phyloP scores from a whole-genome alignment of 2,888 invertebrate species.

The Cerastis leucographa region DNA sequence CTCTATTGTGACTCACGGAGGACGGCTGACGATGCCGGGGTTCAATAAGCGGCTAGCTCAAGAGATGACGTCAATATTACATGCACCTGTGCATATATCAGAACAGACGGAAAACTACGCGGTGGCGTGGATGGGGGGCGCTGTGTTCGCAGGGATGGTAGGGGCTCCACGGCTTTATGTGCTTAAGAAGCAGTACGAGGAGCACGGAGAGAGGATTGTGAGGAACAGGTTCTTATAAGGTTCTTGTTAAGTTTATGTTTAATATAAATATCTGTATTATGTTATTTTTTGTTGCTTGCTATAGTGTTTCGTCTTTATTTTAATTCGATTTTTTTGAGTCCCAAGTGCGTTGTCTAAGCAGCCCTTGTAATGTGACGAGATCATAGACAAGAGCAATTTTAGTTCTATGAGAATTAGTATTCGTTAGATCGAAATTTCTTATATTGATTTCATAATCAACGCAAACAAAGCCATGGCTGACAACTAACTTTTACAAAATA shows the following conservation, averaged over 20 bases:
- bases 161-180: slow-evolving; percentile 78
- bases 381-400: too few species aligned
- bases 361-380: too few species aligned
- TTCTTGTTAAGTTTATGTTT: background rate
- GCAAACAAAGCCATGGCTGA: background rate
- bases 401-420: background rate
- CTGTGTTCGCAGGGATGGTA: slow-evolving; percentile 80
- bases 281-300: slow-evolving; percentile 5
- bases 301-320: background rate
- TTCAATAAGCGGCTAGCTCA: slow-evolving; percentile 72
- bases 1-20: slow-evolving; percentile 79
- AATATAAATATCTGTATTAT: background rate
- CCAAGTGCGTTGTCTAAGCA: too few species aligned
- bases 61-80: slow-evolving; percentile 71
- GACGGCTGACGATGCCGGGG: slow-evolving; percentile 77
- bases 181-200: slow-evolving; percentile 80
- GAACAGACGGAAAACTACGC: slow-evolving; percentile 77
- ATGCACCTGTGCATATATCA: slow-evolving; percentile 71
- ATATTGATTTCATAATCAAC: background rate
- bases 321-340: background rate
- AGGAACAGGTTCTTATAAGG: slow-evolving; percentile 75
- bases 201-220: slow-evolving; percentile 80
- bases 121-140: slow-evolving; percentile 82
- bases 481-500: background rate
- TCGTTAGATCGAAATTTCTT: background rate